Evolutionary conservation across 2,113 vertebrate species (phyloP).

Genomic region (Heterochromis multidens): DNA sequence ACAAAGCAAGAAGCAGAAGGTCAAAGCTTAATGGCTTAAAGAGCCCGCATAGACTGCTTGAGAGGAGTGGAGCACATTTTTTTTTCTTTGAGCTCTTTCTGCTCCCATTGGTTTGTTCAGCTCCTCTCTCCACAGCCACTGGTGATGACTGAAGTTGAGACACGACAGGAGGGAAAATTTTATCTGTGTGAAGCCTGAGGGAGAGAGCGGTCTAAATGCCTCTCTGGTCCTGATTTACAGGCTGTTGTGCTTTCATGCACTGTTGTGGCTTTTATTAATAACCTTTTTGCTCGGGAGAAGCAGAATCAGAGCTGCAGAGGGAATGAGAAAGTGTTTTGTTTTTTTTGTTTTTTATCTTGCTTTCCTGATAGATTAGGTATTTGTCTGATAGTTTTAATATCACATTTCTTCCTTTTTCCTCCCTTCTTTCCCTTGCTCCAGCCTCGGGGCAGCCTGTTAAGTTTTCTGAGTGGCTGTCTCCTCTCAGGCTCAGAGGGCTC

Average conservation of each 20-base stretch:
- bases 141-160: constrained; percentile 33
- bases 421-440: neutral
- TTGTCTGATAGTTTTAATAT: neutral
- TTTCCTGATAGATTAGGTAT: neutral
- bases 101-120: constrained; percentile 30
- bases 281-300: neutral
- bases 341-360: neutral
- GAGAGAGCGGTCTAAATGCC: constrained; percentile 16
- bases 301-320: neutral
- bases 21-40: constrained; percentile 52
- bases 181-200: constrained; percentile 36
- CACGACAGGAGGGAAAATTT: constrained; percentile 21
- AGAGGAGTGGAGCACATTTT: neutral
- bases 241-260: neutral
- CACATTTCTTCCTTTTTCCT: neutral
- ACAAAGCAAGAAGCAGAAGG: constrained; percentile 64
- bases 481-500: constrained; percentile 51
- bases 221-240: constrained; percentile 9
- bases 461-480: constrained; percentile 58
- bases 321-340: neutral
- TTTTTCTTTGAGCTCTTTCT: constrained; percentile 18
- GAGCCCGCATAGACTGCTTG: constrained; percentile 3
- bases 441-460: constrained; percentile 37
- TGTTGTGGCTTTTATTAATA: neutral
- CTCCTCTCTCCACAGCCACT: constrained; percentile 5